These are phyloP conservation scores for Parambassis ranga DNA, from an alignment of 2,797 vertebrate species.

Conservation along the genomic window DNA sequence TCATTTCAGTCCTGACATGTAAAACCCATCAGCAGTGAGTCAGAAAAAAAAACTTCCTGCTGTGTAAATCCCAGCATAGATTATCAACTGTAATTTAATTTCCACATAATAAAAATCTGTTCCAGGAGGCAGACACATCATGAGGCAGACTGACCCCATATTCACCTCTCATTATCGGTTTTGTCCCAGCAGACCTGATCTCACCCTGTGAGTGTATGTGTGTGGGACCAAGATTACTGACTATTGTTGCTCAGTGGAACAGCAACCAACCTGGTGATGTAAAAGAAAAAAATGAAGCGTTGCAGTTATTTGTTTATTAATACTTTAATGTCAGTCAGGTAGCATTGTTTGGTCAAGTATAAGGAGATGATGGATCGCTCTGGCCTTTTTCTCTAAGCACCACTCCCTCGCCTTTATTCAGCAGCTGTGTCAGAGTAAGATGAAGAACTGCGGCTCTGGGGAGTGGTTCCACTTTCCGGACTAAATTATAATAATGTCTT, in stretches of 20 bases:
- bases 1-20: not conserved
- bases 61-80: slow-evolving; percentile 19
- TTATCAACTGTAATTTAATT: slow-evolving; percentile 30
- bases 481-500: not conserved
- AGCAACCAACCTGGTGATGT: slow-evolving; percentile 15
- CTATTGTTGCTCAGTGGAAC: slow-evolving; percentile 18
- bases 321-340: slow-evolving; percentile 18
- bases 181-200: slow-evolving; percentile 4
- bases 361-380: slow-evolving; percentile 17
- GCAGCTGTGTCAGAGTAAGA: not conserved
- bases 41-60: slow-evolving; percentile 5
- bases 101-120: not conserved
- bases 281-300: slow-evolving; percentile 16
- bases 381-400: not conserved
- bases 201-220: not conserved
- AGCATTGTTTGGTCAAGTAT: slow-evolving; percentile 30
- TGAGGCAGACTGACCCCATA: slow-evolving; percentile 5
- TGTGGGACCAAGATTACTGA: slow-evolving; percentile 15
- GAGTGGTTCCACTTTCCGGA: slow-evolving; percentile 18
- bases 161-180: slow-evolving; percentile 22
- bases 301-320: slow-evolving; percentile 32
- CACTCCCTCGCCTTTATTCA: slow-evolving; percentile 28
- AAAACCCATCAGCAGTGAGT: slow-evolving; percentile 1
- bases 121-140: slow-evolving; percentile 11
- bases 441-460: not conserved